Percentiles rank a stretch among this genome's conserved stretches.
These are phyloP conservation scores for Actenoides hombroni DNA, from an alignment of 2,113 vertebrate species.

Conservation along the genomic window DNA sequence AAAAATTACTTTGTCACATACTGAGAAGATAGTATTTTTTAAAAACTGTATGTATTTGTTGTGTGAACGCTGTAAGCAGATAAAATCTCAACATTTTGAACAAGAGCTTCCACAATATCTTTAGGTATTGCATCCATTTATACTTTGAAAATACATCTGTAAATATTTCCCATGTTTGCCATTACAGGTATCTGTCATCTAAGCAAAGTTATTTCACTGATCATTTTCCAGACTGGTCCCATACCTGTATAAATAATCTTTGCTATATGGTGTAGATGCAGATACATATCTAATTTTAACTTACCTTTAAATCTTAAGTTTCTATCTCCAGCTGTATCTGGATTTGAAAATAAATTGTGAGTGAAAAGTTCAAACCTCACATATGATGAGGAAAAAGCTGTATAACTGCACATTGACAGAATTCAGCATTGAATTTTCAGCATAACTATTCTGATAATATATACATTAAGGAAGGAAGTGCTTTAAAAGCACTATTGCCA, in stretches of 20 bases:
- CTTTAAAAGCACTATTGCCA: not conserved
- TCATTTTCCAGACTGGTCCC: not conserved
- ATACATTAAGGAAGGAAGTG: constrained; percentile 5
- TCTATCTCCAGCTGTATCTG: not conserved
- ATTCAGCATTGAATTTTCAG: not conserved
- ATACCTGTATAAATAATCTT: not conserved
- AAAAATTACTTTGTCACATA: not conserved
- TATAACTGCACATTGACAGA: not conserved
- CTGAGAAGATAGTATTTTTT: not conserved
- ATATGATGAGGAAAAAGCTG: not conserved
- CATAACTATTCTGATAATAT: not conserved
- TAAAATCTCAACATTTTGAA: not conserved
- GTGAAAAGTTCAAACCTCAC: not conserved
- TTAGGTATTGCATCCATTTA: not conserved
- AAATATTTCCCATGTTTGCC: not conserved
- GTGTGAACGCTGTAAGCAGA: not conserved
- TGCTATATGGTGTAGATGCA: not conserved
- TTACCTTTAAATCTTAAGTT: not conserved
- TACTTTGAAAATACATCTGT: not conserved
- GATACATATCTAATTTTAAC: not conserved
- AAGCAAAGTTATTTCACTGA: not conserved
- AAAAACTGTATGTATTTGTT: not conserved
- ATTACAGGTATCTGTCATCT: not conserved
- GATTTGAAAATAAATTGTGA: not conserved
- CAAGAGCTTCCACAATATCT: not conserved